A percentile compares a stretch with the other conserved stretches of the same genome.
Conservation (phyloP, 2,888 invertebrate genomes). For the Protophormia terraenovae region DNA sequence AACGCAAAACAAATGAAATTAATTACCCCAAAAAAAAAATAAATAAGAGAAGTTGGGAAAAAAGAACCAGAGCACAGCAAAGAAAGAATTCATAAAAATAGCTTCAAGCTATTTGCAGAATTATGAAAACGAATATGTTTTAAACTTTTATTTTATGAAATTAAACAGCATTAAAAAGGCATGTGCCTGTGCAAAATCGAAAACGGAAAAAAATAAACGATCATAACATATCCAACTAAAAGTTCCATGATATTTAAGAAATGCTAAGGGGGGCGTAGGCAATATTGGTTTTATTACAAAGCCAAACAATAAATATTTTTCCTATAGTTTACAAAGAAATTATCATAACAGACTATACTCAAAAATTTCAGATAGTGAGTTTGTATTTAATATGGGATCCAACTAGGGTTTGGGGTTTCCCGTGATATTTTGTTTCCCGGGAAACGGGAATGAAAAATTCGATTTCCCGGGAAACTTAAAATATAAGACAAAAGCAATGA, state of each 20-base stretch:
- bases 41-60: not conserved
- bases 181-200: conserved; percentile 32
- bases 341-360: conserved; percentile 26
- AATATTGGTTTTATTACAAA: conserved; percentile 59
- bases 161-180: conserved; percentile 24
- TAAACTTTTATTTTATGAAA: conserved; percentile 8
- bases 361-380: too few species aligned
- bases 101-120: conserved; percentile 42
- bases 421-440: too few species aligned
- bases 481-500: too few species aligned
- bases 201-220: not conserved
- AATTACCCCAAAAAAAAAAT: conserved; percentile 50
- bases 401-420: too few species aligned
- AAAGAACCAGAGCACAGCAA: not conserved
- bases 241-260: conserved; percentile 37
- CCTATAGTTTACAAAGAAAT: too few species aligned
- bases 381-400: too few species aligned
- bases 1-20: conserved; percentile 61
- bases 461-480: too few species aligned
- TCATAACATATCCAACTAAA: conserved; percentile 23
- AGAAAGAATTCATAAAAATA: conserved; percentile 20
- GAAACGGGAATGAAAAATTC: too few species aligned
- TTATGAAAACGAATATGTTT: conserved; percentile 21
- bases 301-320: conserved; percentile 21
- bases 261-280: conserved; percentile 47